These are phyloP conservation scores for Cheilosia variabilis DNA, from an alignment of 2,888 invertebrate species.

Conservation along the genomic window DNA sequence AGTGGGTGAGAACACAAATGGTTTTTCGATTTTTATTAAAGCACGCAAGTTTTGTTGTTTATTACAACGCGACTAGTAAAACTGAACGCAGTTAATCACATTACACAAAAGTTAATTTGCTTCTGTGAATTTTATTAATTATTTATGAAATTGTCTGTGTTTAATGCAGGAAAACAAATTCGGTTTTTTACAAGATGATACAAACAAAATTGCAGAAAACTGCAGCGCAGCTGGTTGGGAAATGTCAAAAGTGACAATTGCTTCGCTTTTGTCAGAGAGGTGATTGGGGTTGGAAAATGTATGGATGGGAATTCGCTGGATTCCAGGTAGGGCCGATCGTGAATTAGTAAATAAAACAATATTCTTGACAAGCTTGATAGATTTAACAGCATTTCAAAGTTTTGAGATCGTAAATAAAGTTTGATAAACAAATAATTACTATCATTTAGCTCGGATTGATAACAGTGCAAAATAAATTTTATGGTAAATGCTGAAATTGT, in stretches of 20 bases:
- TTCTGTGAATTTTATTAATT: slow-evolving; percentile 16
- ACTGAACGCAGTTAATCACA: slow-evolving; percentile 51
- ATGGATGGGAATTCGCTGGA: slow-evolving; percentile 13
- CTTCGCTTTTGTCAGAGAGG: not conserved
- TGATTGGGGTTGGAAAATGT: not conserved
- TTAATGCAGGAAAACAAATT: slow-evolving; percentile 58
- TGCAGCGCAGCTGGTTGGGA: slow-evolving; percentile 69
- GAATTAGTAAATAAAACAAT: not conserved
- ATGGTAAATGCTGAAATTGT: no score
- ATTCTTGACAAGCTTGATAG: no score
- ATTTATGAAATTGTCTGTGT: slow-evolving; percentile 48
- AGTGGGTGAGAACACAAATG: slow-evolving; percentile 63
- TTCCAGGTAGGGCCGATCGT: slow-evolving; percentile 1
- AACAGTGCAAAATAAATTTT: no score
- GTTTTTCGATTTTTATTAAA: slow-evolving; percentile 50
- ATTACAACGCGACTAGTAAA: slow-evolving; percentile 26
- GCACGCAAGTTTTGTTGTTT: slow-evolving; percentile 45
- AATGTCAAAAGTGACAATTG: slow-evolving; percentile 62
- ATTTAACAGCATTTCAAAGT: not conserved
- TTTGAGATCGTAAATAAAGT: not conserved
- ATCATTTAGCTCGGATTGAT: no score
- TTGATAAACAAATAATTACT: not conserved
- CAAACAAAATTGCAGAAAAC: slow-evolving; percentile 71
- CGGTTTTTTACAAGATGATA: slow-evolving; percentile 45
- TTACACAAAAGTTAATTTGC: slow-evolving; percentile 40